Conservation (phyloP, 2,888 invertebrate genomes). For the Azorinus chamasolen region DNA sequence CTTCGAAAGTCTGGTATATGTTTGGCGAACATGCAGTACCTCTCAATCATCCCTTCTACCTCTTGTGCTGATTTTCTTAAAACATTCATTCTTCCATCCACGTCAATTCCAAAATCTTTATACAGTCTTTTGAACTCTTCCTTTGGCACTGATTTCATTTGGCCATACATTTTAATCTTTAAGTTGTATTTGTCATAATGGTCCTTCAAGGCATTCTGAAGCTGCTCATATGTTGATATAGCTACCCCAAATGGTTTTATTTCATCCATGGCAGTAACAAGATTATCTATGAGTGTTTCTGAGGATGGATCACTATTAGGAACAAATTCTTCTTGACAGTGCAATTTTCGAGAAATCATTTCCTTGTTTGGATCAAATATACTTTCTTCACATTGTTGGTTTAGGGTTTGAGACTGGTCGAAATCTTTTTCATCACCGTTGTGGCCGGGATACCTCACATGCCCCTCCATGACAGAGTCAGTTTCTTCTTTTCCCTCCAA, state of each 20-base stretch:
- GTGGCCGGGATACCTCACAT: not conserved
- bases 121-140: slow-evolving; percentile 53
- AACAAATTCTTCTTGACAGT: not conserved
- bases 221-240: slow-evolving; percentile 36
- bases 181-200: slow-evolving; percentile 45
- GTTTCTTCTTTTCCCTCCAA: slow-evolving; percentile 27
- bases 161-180: slow-evolving; percentile 48
- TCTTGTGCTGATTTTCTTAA: slow-evolving; percentile 39
- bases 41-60: slow-evolving; percentile 30
- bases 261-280: slow-evolving; percentile 44
- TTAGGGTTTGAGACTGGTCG: not conserved
- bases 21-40: slow-evolving; percentile 56
- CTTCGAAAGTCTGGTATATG: slow-evolving; percentile 53
- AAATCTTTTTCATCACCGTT: not conserved
- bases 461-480: not conserved
- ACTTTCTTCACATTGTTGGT: not conserved
- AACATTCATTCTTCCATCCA: slow-evolving; percentile 48
- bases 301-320: slow-evolving; percentile 5
- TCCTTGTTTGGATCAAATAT: slow-evolving; percentile 2
- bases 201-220: slow-evolving; percentile 29
- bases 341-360: slow-evolving; percentile 1
- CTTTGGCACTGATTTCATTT: slow-evolving; percentile 47
- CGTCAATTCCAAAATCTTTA: slow-evolving; percentile 53
- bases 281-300: slow-evolving; percentile 18
- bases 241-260: slow-evolving; percentile 52